Percentiles rank a stretch among this genome's conserved stretches.
Evolutionary conservation across 2,888 invertebrate genomes (phyloP).

Genomic region (Charanyca ferruginea): DNA sequence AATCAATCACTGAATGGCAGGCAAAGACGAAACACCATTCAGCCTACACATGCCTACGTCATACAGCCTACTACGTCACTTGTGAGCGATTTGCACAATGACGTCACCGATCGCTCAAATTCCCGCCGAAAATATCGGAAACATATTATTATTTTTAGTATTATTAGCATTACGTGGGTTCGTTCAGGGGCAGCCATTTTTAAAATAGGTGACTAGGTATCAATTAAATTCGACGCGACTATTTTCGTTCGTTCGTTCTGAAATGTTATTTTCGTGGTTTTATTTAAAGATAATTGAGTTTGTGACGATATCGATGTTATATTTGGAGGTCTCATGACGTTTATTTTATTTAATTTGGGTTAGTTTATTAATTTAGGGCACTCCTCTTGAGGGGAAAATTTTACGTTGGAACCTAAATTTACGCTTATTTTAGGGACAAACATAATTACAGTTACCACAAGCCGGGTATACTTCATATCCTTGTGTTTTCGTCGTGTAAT

Average conservation of each 20-base stretch:
- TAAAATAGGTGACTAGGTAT: conserved; percentile 25
- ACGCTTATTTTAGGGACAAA: not conserved
- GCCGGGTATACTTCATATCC: not conserved
- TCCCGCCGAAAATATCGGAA: conserved; percentile 10
- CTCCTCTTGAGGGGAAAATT: not conserved
- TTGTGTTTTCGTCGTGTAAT: too few species aligned
- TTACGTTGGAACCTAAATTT: not conserved
- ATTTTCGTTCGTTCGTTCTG: conserved; percentile 16
- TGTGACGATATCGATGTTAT: conserved; percentile 13
- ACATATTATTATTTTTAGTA: conserved; percentile 11
- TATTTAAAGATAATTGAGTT: conserved; percentile 23
- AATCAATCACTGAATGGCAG: conserved; percentile 26
- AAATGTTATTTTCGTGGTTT: conserved; percentile 23
- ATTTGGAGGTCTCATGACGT: conserved; percentile 20
- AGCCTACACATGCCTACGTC: not conserved
- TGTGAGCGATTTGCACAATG: conserved; percentile 11
- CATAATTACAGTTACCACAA: not conserved
- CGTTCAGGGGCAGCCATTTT: conserved; percentile 9
- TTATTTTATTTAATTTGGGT: conserved; percentile 9
- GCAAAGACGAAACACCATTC: not conserved
- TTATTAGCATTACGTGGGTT: not conserved
- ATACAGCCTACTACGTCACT: not conserved
- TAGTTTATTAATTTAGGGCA: not conserved
- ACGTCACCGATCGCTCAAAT: conserved; percentile 27
- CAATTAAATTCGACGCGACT: conserved; percentile 16